A percentile compares a stretch with the other conserved stretches of the same genome.
Conservation (phyloP, 2,888 invertebrate species). For the Pristionchus fissidentatus region DNA sequence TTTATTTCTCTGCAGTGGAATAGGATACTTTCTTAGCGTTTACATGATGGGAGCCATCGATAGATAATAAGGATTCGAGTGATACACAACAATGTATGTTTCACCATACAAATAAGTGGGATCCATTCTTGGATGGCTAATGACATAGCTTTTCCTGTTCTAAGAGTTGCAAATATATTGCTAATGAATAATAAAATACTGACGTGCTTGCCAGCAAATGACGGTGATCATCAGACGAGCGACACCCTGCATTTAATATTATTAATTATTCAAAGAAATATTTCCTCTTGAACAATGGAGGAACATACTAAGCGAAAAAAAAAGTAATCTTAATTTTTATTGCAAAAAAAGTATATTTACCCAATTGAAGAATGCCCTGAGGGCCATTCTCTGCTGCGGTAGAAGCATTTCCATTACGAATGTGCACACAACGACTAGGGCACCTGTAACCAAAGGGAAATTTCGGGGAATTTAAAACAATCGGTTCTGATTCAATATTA, state of each 20-base stretch:
- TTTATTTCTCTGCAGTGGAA: too few relatives aligned
- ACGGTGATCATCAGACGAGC: conserved; percentile 50
- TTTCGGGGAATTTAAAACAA: too few relatives aligned
- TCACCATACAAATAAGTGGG: too few relatives aligned
- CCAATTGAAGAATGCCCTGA: conserved; percentile 75
- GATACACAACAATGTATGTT: too few relatives aligned
- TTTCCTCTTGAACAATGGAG: background rate
- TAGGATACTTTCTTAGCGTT: too few relatives aligned
- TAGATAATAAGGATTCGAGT: too few relatives aligned
- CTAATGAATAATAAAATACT: background rate
- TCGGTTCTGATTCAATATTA: too few relatives aligned
- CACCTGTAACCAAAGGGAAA: conserved; percentile 59
- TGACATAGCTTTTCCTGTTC: too few relatives aligned
- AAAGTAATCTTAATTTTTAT: background rate
- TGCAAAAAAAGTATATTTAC: conserved; percentile 50
- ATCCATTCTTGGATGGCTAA: too few relatives aligned
- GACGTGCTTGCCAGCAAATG: background rate
- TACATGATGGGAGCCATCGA: too few relatives aligned
- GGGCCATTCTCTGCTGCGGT: conserved; percentile 73
- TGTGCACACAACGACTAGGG: conserved; percentile 73
- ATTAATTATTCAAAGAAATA: background rate
- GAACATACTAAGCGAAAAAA: background rate
- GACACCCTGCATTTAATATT: conserved; percentile 55
- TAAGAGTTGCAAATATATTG: too few relatives aligned
- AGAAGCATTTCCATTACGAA: conserved; percentile 75